A percentile compares a stretch with the other conserved stretches of the same genome.
Evolutionary conservation across 2,113 vertebrate genomes (phyloP).

Genomic region (Nesoenas mayeri): DNA sequence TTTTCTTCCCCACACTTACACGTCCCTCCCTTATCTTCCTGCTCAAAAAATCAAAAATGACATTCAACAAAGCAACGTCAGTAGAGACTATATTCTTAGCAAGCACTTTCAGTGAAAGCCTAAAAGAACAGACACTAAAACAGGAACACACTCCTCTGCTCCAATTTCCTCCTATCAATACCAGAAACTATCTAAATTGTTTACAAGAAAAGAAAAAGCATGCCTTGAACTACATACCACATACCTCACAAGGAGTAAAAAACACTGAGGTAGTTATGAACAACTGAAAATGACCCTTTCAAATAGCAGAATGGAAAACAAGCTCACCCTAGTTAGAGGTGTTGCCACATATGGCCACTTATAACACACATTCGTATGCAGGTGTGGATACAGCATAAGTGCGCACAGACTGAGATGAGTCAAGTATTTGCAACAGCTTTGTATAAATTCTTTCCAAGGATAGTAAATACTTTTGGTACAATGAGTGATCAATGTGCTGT

Average conservation of each 20-base stretch:
- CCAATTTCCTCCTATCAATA: not conserved
- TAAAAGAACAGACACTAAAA: not conserved
- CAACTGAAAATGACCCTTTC: not conserved
- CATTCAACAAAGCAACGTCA: not conserved
- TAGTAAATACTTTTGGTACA: not conserved
- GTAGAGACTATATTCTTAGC: not conserved
- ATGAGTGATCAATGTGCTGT: not conserved
- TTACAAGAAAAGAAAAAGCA: not conserved
- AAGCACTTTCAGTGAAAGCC: not conserved
- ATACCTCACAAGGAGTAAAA: not conserved
- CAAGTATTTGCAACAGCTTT: not conserved
- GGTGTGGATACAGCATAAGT: accelerated
- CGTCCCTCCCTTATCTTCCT: not conserved
- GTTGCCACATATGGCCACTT: not conserved
- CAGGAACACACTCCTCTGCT: accelerated
- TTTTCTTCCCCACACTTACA: not conserved
- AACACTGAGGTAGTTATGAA: not conserved
- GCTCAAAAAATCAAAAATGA: not conserved
- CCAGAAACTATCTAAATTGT: not conserved
- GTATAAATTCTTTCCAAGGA: not conserved
- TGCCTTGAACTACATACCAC: not conserved
- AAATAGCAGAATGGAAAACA: not conserved
- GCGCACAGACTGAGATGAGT: not conserved
- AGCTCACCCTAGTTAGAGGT: not conserved
- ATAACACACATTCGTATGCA: not conserved